Conservation (phyloP, 2,888 invertebrate genomes). For the Eulithis testata region DNA sequence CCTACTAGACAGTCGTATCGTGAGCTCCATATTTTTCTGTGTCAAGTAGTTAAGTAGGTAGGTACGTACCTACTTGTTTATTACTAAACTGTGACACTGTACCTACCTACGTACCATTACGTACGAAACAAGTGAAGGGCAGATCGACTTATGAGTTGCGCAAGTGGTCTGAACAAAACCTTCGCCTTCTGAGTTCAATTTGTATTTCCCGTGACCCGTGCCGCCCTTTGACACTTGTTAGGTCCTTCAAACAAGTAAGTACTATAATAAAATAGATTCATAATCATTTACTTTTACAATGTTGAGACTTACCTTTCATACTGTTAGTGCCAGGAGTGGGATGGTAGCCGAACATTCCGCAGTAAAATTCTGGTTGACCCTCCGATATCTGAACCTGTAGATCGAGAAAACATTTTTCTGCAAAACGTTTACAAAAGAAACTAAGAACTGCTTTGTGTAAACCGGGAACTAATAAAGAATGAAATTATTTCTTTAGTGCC, state of each 20-base stretch:
- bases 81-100: background rate
- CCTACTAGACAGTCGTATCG: no score
- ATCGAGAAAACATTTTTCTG: background rate
- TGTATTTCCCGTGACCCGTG: background rate
- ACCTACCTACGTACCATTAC: background rate
- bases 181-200: background rate
- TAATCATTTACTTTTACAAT: no score
- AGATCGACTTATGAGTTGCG: background rate
- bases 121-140: background rate
- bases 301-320: slow-evolving; percentile 63
- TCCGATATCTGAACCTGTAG: slow-evolving; percentile 92
- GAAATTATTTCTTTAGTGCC: no score
- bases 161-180: background rate
- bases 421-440: no score
- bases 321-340: slow-evolving; percentile 85
- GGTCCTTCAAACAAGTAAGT: no score
- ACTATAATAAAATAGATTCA: no score
- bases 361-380: slow-evolving; percentile 97
- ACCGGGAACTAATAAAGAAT: no score
- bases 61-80: background rate
- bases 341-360: slow-evolving; percentile 95
- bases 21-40: no score
- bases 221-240: no score
- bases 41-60: no score
- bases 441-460: no score